A percentile compares a stretch with the other conserved stretches of the same genome.
phyloP scores from a whole-genome alignment of 2,888 invertebrate species.

The Scotopteryx bipunctaria region DNA sequence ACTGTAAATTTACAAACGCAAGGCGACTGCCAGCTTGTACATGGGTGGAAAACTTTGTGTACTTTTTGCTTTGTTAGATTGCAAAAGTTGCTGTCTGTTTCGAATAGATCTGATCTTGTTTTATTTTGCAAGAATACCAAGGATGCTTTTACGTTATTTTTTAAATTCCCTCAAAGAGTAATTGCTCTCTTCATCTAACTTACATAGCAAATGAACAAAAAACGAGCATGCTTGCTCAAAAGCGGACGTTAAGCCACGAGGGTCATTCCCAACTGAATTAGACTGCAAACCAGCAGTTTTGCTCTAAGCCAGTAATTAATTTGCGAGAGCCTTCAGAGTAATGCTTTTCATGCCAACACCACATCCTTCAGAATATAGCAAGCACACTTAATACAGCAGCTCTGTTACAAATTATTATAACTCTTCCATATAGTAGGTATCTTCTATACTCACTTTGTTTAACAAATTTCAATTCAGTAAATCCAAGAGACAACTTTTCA shows the following conservation, averaged over 20 bases:
- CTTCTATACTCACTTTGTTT: too few species aligned
- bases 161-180: not conserved
- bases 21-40: constrained; percentile 6
- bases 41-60: constrained; percentile 1
- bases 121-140: not conserved
- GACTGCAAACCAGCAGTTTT: constrained; percentile 43
- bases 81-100: constrained; percentile 9
- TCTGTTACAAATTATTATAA: not conserved
- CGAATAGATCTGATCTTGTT: constrained; percentile 3
- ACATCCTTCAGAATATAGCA: constrained; percentile 17
- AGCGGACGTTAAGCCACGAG: constrained; percentile 33
- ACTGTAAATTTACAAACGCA: constrained; percentile 32
- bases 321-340: constrained; percentile 60
- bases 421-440: too few species aligned
- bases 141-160: not conserved
- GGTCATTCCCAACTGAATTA: constrained; percentile 53
- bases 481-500: too few species aligned
- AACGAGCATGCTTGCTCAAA: constrained; percentile 11
- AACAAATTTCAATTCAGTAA: too few species aligned
- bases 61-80: constrained; percentile 12
- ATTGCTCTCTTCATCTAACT: constrained; percentile 3
- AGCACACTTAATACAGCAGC: constrained; percentile 2
- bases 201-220: constrained; percentile 11
- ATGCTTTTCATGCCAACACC: constrained; percentile 24
- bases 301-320: constrained; percentile 65